phyloP scores from a whole-genome alignment of 2,797 vertebrate species.

The Myripristis murdjan region DNA sequence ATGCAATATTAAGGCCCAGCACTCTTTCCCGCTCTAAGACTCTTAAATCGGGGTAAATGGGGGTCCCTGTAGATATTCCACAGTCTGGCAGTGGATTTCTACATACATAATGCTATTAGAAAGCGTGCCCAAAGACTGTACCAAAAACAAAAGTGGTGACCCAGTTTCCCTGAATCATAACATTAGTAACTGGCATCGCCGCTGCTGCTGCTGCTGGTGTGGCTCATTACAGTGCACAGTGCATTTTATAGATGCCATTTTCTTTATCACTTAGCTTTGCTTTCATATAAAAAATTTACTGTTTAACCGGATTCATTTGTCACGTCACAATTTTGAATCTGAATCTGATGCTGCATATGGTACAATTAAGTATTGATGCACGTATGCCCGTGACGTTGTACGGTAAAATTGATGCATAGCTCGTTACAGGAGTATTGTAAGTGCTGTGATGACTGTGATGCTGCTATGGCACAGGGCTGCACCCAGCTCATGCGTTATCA shows the following conservation, averaged over 20 bases:
- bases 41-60: conserved; percentile 8
- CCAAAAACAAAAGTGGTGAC: conserved; percentile 69
- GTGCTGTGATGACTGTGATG: not conserved
- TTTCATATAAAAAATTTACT: conserved; percentile 6
- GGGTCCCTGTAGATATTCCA: conserved; percentile 33
- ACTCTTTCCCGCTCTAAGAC: not conserved
- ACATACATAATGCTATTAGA: conserved; percentile 56
- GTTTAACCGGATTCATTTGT: not conserved
- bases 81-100: conserved; percentile 44
- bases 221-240: conserved; percentile 20
- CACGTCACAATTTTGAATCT: not conserved
- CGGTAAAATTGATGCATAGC: not conserved
- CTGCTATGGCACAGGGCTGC: not conserved
- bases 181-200: conserved; percentile 62
- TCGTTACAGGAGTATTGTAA: not conserved
- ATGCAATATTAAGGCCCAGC: not conserved
- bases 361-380: conserved; percentile 7
- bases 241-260: conserved; percentile 31
- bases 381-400: not conserved
- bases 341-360: not conserved
- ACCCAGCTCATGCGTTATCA: not conserved
- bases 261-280: conserved; percentile 9
- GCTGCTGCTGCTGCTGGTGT: conserved; percentile 52
- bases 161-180: conserved; percentile 67
- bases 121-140: conserved; percentile 56